Base-by-base conservation (phyloP, 2,888 invertebrate genomes). In the Zygogramma bicolorata region DNA sequence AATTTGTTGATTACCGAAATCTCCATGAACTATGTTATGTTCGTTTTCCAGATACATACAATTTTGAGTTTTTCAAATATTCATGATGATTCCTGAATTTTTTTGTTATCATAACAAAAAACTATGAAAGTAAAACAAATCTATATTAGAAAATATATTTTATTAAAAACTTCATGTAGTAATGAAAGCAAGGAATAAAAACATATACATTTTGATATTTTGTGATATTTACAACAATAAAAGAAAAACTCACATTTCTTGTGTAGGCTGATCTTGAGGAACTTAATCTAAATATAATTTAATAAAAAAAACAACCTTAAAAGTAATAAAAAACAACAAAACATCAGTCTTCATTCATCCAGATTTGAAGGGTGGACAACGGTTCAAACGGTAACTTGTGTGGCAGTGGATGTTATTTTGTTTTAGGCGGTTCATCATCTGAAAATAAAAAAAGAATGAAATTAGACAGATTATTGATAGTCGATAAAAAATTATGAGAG, bases 321-420 rank as follows among this genome's bases (percentile, higher is more conserved):
- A 84, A 84, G 81, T 84, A 84, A 83, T 84, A 85, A 85, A 85
- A 84, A 86, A 85, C 85, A 87, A 86, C 85, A 87, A 86, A 79
- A 85, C 85, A 86, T 87, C 87, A 87, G 87, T 87, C 87, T 87
- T 87, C 83, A 83, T 84, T 84, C 84, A 85, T 86, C 85, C 86
- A 83, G 84, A 83, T 84, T 81, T 75, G 81, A 82, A 83, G 84
- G 81, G 79, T 78, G 73, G 75, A 75, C 71, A 84, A 81, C 84
- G 86, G 86, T 86, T 86, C 86, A 71, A 84, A 81, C 84, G 87
- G 87, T 87, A 87, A 87, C 87, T 87, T 81, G 81, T 83, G 86
- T 86, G 87, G 86, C 86, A 87, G 86, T 87, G 87, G 80, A 81
- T 84, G 81, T 83, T 77, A 78, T 74, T 72, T 74, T 75, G 67